phyloP scores from a whole-genome alignment of 2,113 vertebrate species.

The Cyprinodon tularosa region DNA sequence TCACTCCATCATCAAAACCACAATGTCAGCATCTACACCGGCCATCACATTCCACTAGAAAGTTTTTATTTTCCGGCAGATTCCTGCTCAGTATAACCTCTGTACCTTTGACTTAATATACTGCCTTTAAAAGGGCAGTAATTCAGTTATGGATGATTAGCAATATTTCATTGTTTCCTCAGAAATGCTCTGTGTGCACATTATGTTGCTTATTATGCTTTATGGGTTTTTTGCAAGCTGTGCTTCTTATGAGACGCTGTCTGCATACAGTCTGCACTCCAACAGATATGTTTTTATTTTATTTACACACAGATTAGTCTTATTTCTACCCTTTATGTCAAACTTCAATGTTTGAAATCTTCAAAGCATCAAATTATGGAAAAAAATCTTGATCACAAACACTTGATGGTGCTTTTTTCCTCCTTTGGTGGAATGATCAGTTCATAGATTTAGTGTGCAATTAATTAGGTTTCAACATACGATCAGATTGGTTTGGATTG shows the following conservation, averaged over 20 bases:
- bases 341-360: background rate
- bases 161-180: constrained; percentile 61
- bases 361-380: background rate
- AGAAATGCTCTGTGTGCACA: constrained; percentile 56
- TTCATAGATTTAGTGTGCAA: too few species aligned
- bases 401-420: background rate
- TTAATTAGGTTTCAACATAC: too few species aligned
- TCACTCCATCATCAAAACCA: constrained; percentile 73
- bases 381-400: background rate
- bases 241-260: constrained; percentile 21
- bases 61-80: constrained; percentile 67
- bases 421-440: too few species aligned
- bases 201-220: constrained; percentile 49
- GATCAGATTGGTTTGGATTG: too few species aligned
- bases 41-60: constrained; percentile 52
- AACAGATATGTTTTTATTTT: background rate
- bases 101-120: constrained; percentile 51
- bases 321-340: background rate
- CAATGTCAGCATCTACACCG: constrained; percentile 60
- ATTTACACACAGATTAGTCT: background rate
- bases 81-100: constrained; percentile 53
- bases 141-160: constrained; percentile 49
- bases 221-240: constrained; percentile 51
- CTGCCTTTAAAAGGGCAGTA: constrained; percentile 29
- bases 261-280: constrained; percentile 21